These are phyloP conservation scores for Beris chalybata DNA, from an alignment of 2,888 invertebrate genomes.

Conservation along the genomic window DNA sequence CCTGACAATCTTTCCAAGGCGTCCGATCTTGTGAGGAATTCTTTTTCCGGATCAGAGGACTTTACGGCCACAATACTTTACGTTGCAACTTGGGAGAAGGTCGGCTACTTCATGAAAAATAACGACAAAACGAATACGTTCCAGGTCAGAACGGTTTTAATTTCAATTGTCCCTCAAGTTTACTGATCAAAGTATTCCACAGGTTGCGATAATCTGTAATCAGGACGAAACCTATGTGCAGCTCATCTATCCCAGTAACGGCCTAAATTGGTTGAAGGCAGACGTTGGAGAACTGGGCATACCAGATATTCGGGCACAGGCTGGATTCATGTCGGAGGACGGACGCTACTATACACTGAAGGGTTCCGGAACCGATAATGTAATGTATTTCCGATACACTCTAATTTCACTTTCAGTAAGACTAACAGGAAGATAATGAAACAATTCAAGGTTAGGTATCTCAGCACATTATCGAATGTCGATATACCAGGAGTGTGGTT, in stretches of 20 bases:
- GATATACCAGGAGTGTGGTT: conserved; percentile 84
- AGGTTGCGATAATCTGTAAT: conserved; percentile 50
- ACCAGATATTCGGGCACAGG: conserved; percentile 91
- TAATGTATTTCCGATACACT: conserved; percentile 59
- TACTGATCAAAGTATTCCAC: not conserved
- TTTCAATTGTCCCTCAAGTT: conserved; percentile 38
- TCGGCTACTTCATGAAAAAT: conserved; percentile 69
- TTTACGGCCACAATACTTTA: conserved; percentile 80
- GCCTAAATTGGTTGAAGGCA: conserved; percentile 91
- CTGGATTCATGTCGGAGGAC: conserved; percentile 85
- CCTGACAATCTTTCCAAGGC: conserved; percentile 66
- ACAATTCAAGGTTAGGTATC: conserved; percentile 48
- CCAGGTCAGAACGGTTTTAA: conserved; percentile 67
- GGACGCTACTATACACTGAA: conserved; percentile 74
- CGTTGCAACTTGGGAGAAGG: conserved; percentile 88
- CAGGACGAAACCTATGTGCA: conserved; percentile 75
- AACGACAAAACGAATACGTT: conserved; percentile 82
- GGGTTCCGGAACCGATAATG: conserved; percentile 89
- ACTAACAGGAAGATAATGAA: conserved; percentile 21
- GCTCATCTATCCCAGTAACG: conserved; percentile 82
- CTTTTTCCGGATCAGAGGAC: conserved; percentile 70
- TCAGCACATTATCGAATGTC: conserved; percentile 80
- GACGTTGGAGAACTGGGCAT: conserved; percentile 73
- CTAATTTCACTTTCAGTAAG: not conserved
- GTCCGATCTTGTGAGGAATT: conserved; percentile 69